These are phyloP conservation scores for Coryphaenoides rupestris DNA, from an alignment of 2,113 vertebrate species.

Conservation along the genomic window DNA sequence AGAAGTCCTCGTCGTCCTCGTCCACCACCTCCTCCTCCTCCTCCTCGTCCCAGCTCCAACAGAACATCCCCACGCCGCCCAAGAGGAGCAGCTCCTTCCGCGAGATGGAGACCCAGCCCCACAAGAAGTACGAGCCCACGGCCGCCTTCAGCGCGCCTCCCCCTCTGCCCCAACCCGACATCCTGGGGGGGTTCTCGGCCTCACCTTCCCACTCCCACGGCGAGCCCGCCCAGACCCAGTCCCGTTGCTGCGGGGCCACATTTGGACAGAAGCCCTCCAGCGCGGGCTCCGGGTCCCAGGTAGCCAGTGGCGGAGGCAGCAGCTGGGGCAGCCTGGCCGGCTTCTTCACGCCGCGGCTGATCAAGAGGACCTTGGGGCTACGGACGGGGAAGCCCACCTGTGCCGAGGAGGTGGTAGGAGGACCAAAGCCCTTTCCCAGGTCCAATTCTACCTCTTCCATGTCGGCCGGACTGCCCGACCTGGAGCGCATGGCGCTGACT, in stretches of 20 bases:
- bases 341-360: conserved; percentile 96
- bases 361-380: conserved; percentile 96
- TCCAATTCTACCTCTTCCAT: conserved; percentile 99
- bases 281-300: conserved; percentile 72
- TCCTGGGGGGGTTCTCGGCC: conserved; percentile 78
- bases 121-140: conserved; percentile 94
- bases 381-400: conserved; percentile 85
- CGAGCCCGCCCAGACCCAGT: conserved; percentile 78
- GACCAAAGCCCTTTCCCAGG: conserved; percentile 90
- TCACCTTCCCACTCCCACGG: conserved; percentile 78
- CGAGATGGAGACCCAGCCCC: conserved; percentile 96
- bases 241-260: conserved; percentile 87
- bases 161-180: conserved; percentile 84
- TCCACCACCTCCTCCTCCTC: conserved; percentile 44
- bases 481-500: conserved; percentile 96
- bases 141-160: conserved; percentile 76
- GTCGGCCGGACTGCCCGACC: conserved; percentile 93
- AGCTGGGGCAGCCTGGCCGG: conserved; percentile 94
- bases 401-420: conserved; percentile 76
- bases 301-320: conserved; percentile 77
- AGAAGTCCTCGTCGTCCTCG: conserved; percentile 76
- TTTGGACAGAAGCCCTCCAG: conserved; percentile 85
- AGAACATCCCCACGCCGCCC: conserved; percentile 88
- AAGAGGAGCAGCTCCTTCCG: conserved; percentile 96
- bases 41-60: conserved; percentile 68